Base-by-base conservation (phyloP, 2,888 invertebrate species). In the Hydroisotoma schaefferi region DNA sequence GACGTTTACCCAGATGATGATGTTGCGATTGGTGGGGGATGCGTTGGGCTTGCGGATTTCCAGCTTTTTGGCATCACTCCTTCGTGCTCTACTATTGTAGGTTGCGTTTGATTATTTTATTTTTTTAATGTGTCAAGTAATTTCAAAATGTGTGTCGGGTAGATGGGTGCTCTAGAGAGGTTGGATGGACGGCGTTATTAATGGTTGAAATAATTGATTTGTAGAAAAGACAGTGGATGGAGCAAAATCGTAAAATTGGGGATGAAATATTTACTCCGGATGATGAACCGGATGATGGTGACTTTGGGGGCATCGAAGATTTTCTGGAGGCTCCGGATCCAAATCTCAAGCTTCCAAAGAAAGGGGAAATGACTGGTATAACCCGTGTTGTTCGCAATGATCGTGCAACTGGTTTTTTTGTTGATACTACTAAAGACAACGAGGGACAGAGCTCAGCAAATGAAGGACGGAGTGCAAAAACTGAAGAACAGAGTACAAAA, bases 11-110 rank as follows among this genome's bases (percentile, higher is more conserved):
- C 56, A 5, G 58, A 61, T n/a, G 58, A 58, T 38, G 48, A 49
- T 5, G 58, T 64, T 46, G 59, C 57, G 18, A 61, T 61, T 25
- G 69, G 69, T 8, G 18, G 22, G 6, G 52, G 48, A n/a, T 69
- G 69, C 33, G 26, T 55, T 1, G 27, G 49, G 1, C n/a, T 49
- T 2, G 33, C 26, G 1, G 58, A 58, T 27, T 27, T 66, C 12
- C 12, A 28, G 10, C 46, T 12, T 15, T 29, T 63, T 29, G 66
- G 66, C 6, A 53, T 55, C 33, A 38, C 2, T 15, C 55, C 54
- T 10, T n/a, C 54, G 1, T 48, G 46, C 46, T 61, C 63, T 6
- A 43, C 47, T 27, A 25, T 52, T 15, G 65, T 62, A 55, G 43
- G 54, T 27, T 20, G 25, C n/a, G n/a, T n/a, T n/a, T n/a, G n/a